Conservation (phyloP, 2,797 vertebrate genomes). For the Malacoctenus gilli region DNA sequence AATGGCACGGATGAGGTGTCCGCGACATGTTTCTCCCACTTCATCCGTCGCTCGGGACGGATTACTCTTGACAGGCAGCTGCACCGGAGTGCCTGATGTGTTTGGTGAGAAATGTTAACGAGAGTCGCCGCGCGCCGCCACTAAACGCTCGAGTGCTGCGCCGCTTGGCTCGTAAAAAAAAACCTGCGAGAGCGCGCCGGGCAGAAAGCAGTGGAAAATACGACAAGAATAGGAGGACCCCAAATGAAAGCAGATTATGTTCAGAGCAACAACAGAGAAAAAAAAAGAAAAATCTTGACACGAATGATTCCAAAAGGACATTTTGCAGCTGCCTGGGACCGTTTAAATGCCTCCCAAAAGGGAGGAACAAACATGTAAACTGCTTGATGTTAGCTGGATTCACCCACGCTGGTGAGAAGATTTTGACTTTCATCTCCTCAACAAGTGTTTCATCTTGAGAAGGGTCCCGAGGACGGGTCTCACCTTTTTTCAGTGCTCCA, state of each 20-base stretch:
- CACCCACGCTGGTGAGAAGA: background rate
- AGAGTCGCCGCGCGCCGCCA: constrained; percentile 9
- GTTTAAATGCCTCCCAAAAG: constrained; percentile 24
- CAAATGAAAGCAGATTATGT: constrained; percentile 42
- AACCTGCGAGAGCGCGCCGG: no score
- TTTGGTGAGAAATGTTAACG: constrained; percentile 37
- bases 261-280: no score
- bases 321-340: constrained; percentile 51
- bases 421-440: constrained; percentile 7
- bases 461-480: constrained; percentile 11
- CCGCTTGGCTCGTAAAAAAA: constrained; percentile 48
- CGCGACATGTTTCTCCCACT: constrained; percentile 23
- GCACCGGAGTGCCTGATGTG: constrained; percentile 10
- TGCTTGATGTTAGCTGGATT: background rate
- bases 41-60: constrained; percentile 9
- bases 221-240: constrained; percentile 31
- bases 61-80: constrained; percentile 32
- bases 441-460: constrained; percentile 10
- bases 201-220: constrained; percentile 41
- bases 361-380: constrained; percentile 22
- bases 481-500: constrained; percentile 38
- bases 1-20: constrained; percentile 27
- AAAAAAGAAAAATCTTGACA: constrained; percentile 35
- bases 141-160: constrained; percentile 25
- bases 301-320: constrained; percentile 30